A percentile compares a stretch with the other conserved stretches of the same genome.
Evolutionary conservation across 2,113 vertebrate genomes (phyloP).

Genomic region (Ia io): DNA sequence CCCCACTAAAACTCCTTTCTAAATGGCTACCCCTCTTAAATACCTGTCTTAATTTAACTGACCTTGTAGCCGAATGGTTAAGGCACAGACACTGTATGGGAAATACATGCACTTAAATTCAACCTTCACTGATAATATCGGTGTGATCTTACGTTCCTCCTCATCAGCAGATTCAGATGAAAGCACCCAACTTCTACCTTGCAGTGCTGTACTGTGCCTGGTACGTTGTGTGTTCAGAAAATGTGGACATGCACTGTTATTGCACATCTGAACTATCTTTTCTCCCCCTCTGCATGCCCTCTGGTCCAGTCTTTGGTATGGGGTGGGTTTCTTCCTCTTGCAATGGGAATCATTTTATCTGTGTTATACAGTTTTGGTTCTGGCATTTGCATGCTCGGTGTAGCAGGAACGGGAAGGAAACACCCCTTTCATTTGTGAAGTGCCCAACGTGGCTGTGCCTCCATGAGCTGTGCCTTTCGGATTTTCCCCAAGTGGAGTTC

Average conservation of each 20-base stretch:
- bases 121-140: neutral
- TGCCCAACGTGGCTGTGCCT: conserved; percentile 57
- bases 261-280: neutral
- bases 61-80: neutral
- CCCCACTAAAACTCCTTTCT: neutral
- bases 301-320: neutral
- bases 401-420: conserved; percentile 40
- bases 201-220: neutral
- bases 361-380: conserved; percentile 36
- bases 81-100: neutral
- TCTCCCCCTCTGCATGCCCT: no score
- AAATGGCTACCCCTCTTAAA: neutral
- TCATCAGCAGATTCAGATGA: neutral
- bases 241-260: neutral
- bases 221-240: neutral
- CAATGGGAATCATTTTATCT: neutral
- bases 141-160: neutral
- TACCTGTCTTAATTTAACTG: neutral
- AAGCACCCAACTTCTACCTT: neutral
- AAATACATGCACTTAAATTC: neutral
- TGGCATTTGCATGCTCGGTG: conserved; percentile 58
- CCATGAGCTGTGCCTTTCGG: conserved; percentile 57
- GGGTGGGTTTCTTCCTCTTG: neutral
- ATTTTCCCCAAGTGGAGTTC: neutral
- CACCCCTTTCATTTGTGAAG: neutral